Conservation (phyloP, 2,888 invertebrate species). For the Platycnemis pennipes region DNA sequence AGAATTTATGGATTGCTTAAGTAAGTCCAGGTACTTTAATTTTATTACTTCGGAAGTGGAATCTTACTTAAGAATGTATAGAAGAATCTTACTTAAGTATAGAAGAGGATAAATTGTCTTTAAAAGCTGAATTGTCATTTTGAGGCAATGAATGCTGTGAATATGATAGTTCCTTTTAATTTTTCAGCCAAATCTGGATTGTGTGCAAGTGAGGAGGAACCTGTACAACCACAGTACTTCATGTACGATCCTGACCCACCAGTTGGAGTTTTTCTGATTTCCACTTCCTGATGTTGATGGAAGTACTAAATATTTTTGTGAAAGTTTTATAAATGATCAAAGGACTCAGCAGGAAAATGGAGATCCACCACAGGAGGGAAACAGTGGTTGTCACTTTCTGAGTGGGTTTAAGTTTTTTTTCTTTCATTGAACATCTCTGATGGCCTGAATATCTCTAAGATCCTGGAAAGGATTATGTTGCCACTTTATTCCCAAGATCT, state of each 20-base stretch:
- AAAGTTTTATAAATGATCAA: not conserved
- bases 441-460: not conserved
- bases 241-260: slow-evolving; percentile 44
- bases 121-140: too few species aligned
- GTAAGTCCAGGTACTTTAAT: not conserved
- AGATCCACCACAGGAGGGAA: not conserved
- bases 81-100: not conserved
- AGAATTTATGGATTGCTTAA: slow-evolving; percentile 34
- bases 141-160: not conserved
- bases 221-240: slow-evolving; percentile 22
- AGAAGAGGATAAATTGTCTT: too few species aligned
- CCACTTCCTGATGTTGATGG: not conserved
- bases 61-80: not conserved
- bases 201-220: not conserved
- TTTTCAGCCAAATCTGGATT: not conserved
- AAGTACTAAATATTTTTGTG: not conserved
- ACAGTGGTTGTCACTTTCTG: not conserved
- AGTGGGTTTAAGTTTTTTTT: not conserved
- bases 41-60: not conserved
- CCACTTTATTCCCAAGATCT: not conserved
- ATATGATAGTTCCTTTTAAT: not conserved
- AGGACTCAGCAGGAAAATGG: not conserved
- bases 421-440: not conserved
- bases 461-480: not conserved
- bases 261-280: slow-evolving; percentile 12